A percentile compares a stretch with the other conserved stretches of the same genome.
phyloP scores from a whole-genome alignment of 2,113 vertebrate genomes.

The Cichladusa arquata region DNA sequence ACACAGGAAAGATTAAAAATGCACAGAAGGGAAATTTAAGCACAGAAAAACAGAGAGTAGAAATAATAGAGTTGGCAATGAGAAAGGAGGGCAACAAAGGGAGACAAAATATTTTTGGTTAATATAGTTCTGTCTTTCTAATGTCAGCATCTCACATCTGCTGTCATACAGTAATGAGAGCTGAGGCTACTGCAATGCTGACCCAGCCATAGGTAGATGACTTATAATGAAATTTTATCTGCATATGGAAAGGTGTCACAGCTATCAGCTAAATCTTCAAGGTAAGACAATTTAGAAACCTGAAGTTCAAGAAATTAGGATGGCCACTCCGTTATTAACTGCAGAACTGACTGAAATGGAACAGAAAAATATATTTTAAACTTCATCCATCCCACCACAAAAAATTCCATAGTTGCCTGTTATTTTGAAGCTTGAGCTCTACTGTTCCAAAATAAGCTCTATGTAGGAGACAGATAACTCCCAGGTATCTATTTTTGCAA shows the following conservation, averaged over 20 bases:
- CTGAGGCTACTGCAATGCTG: background rate
- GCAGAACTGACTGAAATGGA: background rate
- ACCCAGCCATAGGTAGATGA: slow-evolving; percentile 9
- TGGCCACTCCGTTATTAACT: background rate
- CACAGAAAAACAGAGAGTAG: background rate
- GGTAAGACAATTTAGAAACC: background rate
- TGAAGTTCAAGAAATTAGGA: background rate
- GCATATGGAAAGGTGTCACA: slow-evolving; percentile 1
- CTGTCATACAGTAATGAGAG: slow-evolving; percentile 18
- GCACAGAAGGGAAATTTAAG: slow-evolving; percentile 8
- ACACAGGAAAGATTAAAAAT: background rate
- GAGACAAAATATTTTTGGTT: background rate
- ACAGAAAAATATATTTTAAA: background rate
- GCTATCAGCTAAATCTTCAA: background rate
- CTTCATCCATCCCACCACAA: background rate
- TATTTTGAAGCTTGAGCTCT: background rate
- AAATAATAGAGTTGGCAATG: background rate
- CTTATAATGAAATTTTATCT: background rate
- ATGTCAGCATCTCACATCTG: background rate
- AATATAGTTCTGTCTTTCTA: background rate
- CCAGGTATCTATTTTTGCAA: background rate
- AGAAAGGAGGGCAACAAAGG: background rate
- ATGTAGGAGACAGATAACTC: background rate
- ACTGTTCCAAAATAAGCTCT: background rate
- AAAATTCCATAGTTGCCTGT: background rate